These are phyloP conservation scores for Darevskia nairensis DNA, from an alignment of 2,797 vertebrate genomes.

Conservation along the genomic window DNA sequence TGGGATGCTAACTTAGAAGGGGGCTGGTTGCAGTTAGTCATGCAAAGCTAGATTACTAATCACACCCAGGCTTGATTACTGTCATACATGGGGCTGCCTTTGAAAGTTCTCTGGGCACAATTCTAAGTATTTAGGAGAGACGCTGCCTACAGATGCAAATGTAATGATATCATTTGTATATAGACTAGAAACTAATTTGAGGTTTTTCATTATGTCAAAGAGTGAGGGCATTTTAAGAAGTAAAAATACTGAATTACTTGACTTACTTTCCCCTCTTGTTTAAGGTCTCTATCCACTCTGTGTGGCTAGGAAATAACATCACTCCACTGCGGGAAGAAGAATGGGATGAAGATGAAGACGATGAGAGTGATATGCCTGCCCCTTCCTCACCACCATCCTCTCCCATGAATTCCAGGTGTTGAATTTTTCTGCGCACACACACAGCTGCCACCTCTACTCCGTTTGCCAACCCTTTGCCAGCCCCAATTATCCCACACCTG, in stretches of 20 bases:
- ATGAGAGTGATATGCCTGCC: slow-evolving; percentile 87
- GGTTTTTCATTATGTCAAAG: neutral
- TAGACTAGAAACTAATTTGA: neutral
- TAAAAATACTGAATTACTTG: neutral
- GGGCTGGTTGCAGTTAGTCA: no score
- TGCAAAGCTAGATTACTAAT: no score
- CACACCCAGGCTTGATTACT: no score
- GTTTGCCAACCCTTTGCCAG: no score
- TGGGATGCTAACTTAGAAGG: no score
- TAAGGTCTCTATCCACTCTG: slow-evolving; percentile 97
- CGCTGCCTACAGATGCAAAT: neutral
- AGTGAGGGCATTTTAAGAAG: neutral
- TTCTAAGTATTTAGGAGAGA: no score
- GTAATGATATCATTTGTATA: neutral
- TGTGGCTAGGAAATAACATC: slow-evolving; percentile 97
- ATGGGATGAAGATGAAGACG: slow-evolving; percentile 97
- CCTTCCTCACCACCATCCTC: slow-evolving; percentile 88
- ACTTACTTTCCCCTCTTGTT: neutral
- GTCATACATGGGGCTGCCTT: no score
- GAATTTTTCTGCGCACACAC: no score
- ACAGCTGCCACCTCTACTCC: no score
- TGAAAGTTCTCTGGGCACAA: no score
- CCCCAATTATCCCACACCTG: no score
- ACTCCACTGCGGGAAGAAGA: slow-evolving; percentile 95
- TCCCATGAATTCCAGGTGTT: slow-evolving; percentile 93